These are phyloP conservation scores for Datnioides undecimradiatus DNA, from an alignment of 2,113 vertebrate species.

Conservation along the genomic window DNA sequence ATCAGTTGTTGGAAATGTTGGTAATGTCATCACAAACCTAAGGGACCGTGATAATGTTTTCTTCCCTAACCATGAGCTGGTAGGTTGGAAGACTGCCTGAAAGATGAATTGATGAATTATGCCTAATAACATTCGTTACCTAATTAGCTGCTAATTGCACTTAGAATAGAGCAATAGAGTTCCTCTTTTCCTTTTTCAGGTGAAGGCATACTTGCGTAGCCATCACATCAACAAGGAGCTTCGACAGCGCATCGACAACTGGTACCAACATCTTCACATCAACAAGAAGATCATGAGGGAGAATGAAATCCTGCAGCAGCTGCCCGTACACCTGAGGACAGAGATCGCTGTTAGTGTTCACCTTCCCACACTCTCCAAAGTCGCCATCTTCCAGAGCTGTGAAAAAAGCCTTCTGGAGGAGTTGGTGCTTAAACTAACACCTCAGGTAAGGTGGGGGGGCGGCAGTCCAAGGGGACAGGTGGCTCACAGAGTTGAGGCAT, in stretches of 20 bases:
- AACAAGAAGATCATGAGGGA: slow-evolving; percentile 92
- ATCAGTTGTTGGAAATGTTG: slow-evolving; percentile 91
- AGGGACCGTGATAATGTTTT: slow-evolving; percentile 86
- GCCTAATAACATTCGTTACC: not conserved
- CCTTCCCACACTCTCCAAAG: slow-evolving; percentile 89
- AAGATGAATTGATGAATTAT: not conserved
- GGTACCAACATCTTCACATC: slow-evolving; percentile 92
- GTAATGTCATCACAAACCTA: slow-evolving; percentile 87
- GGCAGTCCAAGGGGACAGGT: too few species aligned
- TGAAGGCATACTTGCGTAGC: slow-evolving; percentile 86
- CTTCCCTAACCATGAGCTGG: slow-evolving; percentile 88
- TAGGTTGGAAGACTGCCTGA: slow-evolving; percentile 55
- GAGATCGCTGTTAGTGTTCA: slow-evolving; percentile 91
- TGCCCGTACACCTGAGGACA: slow-evolving; percentile 87
- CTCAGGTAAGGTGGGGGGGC: slow-evolving; percentile 78
- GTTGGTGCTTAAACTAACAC: slow-evolving; percentile 91
- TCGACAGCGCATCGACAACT: slow-evolving; percentile 83
- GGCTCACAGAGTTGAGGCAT: not conserved
- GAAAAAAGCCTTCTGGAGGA: slow-evolving; percentile 91
- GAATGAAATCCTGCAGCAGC: slow-evolving; percentile 84
- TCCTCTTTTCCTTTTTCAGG: slow-evolving; percentile 45
- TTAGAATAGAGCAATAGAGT: not conserved
- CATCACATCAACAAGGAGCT: slow-evolving; percentile 79
- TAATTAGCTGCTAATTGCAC: not conserved
- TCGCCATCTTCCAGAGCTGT: slow-evolving; percentile 92